These are phyloP conservation scores for Amitus sp. DNA, from an alignment of 2,888 invertebrate species.

Conservation along the genomic window DNA sequence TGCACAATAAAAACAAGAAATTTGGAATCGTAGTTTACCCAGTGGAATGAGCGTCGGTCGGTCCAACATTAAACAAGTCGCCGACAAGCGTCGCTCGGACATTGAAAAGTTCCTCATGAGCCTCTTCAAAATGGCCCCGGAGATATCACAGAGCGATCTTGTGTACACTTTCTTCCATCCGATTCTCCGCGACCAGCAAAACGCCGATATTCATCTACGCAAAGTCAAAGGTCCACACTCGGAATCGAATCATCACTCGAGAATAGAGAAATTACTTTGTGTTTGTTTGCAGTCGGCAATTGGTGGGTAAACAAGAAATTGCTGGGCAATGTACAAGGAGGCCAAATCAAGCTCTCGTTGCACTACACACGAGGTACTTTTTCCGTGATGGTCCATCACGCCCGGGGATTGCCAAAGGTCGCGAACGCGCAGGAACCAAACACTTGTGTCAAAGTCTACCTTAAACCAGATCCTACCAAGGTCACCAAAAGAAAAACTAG, in stretches of 20 bases:
- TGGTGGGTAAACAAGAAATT: constrained; percentile 62
- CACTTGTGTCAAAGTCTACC: constrained; percentile 91
- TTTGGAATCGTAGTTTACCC: constrained; percentile 76
- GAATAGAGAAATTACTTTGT: background rate
- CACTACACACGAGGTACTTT: constrained; percentile 80
- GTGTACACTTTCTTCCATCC: constrained; percentile 99
- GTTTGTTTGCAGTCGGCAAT: constrained; percentile 56
- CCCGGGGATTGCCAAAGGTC: constrained; percentile 84
- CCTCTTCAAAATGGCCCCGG: constrained; percentile 87
- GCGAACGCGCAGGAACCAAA: constrained; percentile 86
- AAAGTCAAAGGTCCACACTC: constrained; percentile 76
- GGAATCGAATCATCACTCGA: background rate
- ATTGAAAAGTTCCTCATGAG: constrained; percentile 89
- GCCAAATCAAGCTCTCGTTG: constrained; percentile 82
- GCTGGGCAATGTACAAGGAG: constrained; percentile 67
- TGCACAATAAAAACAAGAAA: constrained; percentile 11
- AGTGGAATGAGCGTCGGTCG: constrained; percentile 87
- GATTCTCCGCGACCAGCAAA: constrained; percentile 91
- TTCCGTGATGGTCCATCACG: constrained; percentile 89
- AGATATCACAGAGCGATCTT: constrained; percentile 94
- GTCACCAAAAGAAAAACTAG: constrained; percentile 96
- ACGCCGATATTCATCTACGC: constrained; percentile 80
- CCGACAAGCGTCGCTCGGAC: constrained; percentile 89
- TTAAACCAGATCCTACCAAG: constrained; percentile 92
- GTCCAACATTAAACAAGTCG: constrained; percentile 94